Percentiles rank a stretch among this genome's conserved stretches.
phyloP scores from a whole-genome alignment of 1,140 invertebrate genomes.

The Pantala flavescens region DNA sequence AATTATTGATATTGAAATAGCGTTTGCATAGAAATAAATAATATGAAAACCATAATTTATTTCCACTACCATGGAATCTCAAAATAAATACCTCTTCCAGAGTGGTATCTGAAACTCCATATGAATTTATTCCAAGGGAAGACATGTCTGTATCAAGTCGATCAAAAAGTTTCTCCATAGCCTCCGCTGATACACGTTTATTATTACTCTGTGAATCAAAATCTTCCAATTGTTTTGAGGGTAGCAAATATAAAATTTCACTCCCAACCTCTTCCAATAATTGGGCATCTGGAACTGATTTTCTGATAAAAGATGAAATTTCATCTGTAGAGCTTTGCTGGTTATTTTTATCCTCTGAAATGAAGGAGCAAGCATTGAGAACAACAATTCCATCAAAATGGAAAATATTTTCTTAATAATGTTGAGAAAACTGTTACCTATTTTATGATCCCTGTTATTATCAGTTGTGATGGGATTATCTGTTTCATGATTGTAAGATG shows the following conservation, averaged over 20 bases:
- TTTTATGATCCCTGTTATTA: too few relatives aligned
- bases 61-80: too few relatives aligned
- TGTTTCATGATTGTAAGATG: too few relatives aligned
- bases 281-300: conserved; percentile 16
- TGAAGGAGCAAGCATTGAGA: too few relatives aligned
- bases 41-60: too few relatives aligned
- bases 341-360: too few relatives aligned
- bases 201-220: conserved; percentile 17
- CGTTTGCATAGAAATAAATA: too few relatives aligned
- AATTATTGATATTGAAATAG: too few relatives aligned
- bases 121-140: conserved; percentile 22
- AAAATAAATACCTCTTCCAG: conserved; percentile 20
- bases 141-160: neutral
- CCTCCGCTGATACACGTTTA: neutral
- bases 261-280: conserved; percentile 18
- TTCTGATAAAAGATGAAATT: neutral
- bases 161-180: neutral
- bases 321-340: neutral
- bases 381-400: too few relatives aligned
- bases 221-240: conserved; percentile 17
- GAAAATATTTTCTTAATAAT: too few relatives aligned
- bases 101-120: conserved; percentile 23
- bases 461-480: too few relatives aligned
- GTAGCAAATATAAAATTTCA: conserved; percentile 20
- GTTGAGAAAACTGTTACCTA: too few relatives aligned